These are phyloP conservation scores for Prionailurus bengalensis DNA, from an alignment of 2,113 vertebrate species.

Conservation along the genomic window DNA sequence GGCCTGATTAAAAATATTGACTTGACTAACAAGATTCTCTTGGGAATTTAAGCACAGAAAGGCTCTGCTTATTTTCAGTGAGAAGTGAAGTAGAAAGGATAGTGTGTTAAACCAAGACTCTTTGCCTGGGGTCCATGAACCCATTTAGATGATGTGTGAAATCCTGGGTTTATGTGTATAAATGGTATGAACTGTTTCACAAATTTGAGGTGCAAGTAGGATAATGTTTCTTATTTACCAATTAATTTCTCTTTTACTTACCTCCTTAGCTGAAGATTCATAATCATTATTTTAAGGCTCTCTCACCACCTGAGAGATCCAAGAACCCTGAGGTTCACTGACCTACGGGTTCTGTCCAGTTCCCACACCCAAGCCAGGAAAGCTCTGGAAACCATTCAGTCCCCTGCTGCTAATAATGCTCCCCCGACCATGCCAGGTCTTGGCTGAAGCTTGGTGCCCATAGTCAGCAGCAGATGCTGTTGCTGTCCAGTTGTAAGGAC, in stretches of 20 bases:
- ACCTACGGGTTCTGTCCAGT: not conserved
- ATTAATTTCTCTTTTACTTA: not conserved
- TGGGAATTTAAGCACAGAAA: constrained; percentile 19
- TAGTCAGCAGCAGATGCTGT: not conserved
- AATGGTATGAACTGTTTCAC: not conserved
- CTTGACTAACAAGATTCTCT: constrained; percentile 14
- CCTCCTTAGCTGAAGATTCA: not conserved
- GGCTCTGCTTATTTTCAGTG: constrained; percentile 33
- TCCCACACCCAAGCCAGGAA: not conserved
- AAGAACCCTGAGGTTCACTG: not conserved
- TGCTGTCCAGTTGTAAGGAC: accelerated
- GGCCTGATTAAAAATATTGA: constrained; percentile 69
- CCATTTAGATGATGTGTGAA: constrained; percentile 27
- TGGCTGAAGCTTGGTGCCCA: accelerated
- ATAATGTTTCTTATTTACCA: not conserved
- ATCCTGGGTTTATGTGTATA: not conserved
- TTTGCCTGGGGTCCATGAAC: not conserved
- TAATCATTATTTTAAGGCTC: not conserved
- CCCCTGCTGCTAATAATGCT: accelerated
- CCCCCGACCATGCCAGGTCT: too few relatives aligned
- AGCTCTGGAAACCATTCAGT: not conserved
- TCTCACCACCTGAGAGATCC: not conserved
- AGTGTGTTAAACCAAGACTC: not conserved
- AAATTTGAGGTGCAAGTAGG: not conserved
- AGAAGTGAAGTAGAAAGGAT: constrained; percentile 53